A percentile compares a stretch with the other conserved stretches of the same genome.
These are phyloP conservation scores for Drosophila borborema DNA, from an alignment of 2,888 invertebrate genomes.

Conservation along the genomic window DNA sequence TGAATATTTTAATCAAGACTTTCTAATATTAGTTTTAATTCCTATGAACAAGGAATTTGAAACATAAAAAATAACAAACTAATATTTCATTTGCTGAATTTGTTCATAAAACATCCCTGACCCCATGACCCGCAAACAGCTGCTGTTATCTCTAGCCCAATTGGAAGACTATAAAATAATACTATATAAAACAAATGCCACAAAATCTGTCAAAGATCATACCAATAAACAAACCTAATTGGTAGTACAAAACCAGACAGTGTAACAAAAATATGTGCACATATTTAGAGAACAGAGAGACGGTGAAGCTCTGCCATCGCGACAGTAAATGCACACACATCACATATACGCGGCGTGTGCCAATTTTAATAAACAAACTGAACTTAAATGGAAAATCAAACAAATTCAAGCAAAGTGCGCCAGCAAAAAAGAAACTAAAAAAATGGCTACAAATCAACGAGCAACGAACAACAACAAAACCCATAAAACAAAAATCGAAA, in stretches of 20 bases:
- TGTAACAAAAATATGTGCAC: slow-evolving; percentile 36
- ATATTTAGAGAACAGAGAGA: not conserved
- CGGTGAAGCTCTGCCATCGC: slow-evolving; percentile 6
- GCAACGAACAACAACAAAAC: slow-evolving; percentile 17
- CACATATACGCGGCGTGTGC: slow-evolving; percentile 77
- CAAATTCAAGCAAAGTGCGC: slow-evolving; percentile 56
- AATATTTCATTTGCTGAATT: not conserved
- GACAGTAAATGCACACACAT: slow-evolving; percentile 62
- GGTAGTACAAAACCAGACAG: slow-evolving; percentile 68
- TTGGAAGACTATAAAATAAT: slow-evolving; percentile 38
- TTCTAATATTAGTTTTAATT: not conserved
- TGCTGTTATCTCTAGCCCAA: slow-evolving; percentile 12
- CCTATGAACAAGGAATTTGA: not conserved
- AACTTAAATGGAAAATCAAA: slow-evolving; percentile 78
- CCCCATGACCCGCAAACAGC: slow-evolving; percentile 64
- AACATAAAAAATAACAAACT: not conserved
- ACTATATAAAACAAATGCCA: slow-evolving; percentile 13
- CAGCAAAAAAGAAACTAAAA: slow-evolving; percentile 25
- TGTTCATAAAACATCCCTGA: not conserved
- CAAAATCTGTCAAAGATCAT: slow-evolving; percentile 58
- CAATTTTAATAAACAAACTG: slow-evolving; percentile 79
- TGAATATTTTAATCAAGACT: too few relatives aligned
- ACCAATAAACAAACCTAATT: slow-evolving; percentile 54
- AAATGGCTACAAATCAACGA: slow-evolving; percentile 46
- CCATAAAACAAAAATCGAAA: slow-evolving; percentile 42